phyloP scores from a whole-genome alignment of 2,888 invertebrate species.

The Meliscaeva auricollis region DNA sequence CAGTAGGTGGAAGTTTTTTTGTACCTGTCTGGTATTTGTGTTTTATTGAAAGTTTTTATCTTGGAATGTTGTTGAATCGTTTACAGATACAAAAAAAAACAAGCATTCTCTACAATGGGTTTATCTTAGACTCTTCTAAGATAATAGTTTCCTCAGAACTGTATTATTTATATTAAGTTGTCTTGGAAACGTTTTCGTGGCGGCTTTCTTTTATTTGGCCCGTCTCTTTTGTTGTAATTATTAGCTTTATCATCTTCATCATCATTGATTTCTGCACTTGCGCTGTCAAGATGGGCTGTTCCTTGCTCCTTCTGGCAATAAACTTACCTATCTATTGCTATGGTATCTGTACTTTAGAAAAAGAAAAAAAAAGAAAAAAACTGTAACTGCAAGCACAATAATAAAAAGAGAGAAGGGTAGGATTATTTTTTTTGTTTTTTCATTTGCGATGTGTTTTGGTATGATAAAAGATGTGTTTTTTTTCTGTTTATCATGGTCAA shows the following conservation, averaged over 20 bases:
- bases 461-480: constrained; percentile 9
- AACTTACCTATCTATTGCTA: constrained; percentile 21
- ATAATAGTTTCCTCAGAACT: not conserved
- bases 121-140: too few relatives aligned
- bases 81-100: not conserved
- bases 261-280: constrained; percentile 14
- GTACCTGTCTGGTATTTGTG: not conserved
- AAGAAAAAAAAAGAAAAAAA: too few relatives aligned
- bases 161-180: not conserved
- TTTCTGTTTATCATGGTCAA: constrained; percentile 57
- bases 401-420: not conserved
- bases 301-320: not conserved
- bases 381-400: constrained; percentile 3
- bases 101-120: too few relatives aligned
- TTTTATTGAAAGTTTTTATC: not conserved
- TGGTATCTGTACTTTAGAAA: constrained; percentile 1
- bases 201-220: not conserved
- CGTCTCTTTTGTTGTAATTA: not conserved
- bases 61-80: not conserved
- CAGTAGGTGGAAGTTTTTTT: not conserved
- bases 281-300: constrained; percentile 17
- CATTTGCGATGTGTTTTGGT: constrained; percentile 13
- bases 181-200: constrained; percentile 9
- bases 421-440: not conserved
- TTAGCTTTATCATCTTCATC: not conserved